These are phyloP conservation scores for Spea bombifrons DNA, from an alignment of 2,113 vertebrate genomes.

Conservation along the genomic window DNA sequence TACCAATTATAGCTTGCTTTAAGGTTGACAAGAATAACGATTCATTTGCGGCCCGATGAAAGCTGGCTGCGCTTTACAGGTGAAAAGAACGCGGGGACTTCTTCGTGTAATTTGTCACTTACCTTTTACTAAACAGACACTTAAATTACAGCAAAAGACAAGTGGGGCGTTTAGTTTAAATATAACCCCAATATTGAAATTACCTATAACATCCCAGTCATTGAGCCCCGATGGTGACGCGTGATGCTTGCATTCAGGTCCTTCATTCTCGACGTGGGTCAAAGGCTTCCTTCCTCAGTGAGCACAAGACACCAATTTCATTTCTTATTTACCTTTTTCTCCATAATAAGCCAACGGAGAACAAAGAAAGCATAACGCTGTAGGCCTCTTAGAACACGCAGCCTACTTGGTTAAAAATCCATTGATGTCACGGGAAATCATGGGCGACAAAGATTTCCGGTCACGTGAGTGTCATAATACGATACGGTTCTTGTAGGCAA, in stretches of 20 bases:
- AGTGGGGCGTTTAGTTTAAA: conserved; percentile 73
- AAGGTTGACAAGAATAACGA: conserved; percentile 78
- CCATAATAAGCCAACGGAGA: no score
- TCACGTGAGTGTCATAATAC: no score
- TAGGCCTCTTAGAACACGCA: no score
- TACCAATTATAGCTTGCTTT: conserved; percentile 77
- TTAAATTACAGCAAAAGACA: conserved; percentile 70
- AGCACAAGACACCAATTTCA: no score
- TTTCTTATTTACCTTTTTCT: conserved; percentile 59
- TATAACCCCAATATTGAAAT: conserved; percentile 73
- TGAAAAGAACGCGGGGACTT: conserved; percentile 67
- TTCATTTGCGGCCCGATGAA: conserved; percentile 72
- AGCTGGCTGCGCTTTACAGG: conserved; percentile 73
- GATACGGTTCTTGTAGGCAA: no score
- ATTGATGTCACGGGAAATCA: no score
- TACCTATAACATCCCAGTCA: conserved; percentile 63
- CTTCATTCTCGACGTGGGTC: conserved; percentile 70
- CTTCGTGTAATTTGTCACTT: conserved; percentile 76
- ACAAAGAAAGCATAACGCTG: no score
- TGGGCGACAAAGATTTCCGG: no score
- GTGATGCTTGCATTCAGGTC: conserved; percentile 75
- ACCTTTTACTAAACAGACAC: conserved; percentile 71
- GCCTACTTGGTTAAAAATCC: no score
- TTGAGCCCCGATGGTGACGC: conserved; percentile 64
- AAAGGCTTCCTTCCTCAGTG: no score